Percentiles rank a stretch among this genome's conserved stretches.
Evolutionary conservation across 1,140 invertebrate species (phyloP).

Genomic region (Pseudomyrmex concolor): DNA sequence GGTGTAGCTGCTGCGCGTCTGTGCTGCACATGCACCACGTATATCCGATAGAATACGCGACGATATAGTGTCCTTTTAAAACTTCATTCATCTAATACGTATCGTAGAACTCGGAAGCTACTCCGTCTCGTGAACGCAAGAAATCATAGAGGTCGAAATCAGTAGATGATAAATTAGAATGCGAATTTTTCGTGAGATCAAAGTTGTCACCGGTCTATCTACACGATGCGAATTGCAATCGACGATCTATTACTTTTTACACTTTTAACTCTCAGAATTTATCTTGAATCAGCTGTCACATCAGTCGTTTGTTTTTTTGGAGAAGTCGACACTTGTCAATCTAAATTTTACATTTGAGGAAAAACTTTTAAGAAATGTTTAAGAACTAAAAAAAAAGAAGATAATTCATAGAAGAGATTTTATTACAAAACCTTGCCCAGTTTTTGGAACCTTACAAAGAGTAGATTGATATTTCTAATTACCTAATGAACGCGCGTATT

Average conservation of each 20-base stretch:
- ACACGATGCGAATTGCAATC: not conserved
- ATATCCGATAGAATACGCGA: slow-evolving; percentile 18
- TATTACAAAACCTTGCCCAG: too few species aligned
- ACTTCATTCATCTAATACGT: slow-evolving; percentile 38
- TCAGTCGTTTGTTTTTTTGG: not conserved
- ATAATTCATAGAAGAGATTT: not conserved
- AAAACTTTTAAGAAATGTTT: not conserved
- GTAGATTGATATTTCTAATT: too few species aligned
- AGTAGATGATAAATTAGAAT: not conserved
- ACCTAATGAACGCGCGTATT: too few species aligned
- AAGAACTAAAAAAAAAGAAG: not conserved
- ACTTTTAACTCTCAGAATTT: not conserved
- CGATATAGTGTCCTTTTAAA: slow-evolving; percentile 47
- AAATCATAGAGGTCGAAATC: not conserved
- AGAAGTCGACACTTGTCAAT: not conserved
- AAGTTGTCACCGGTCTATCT: not conserved
- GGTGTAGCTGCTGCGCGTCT: slow-evolving; percentile 29
- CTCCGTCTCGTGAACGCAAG: not conserved
- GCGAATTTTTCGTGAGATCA: not conserved
- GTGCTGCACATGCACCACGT: slow-evolving; percentile 4
- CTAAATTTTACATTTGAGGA: not conserved
- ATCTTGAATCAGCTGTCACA: not conserved
- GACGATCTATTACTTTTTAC: not conserved
- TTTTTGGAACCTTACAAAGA: too few species aligned
- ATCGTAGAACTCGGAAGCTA: not conserved